These are phyloP conservation scores for Notarius quadriscutis DNA, from an alignment of 2,113 vertebrate genomes.

Conservation along the genomic window DNA sequence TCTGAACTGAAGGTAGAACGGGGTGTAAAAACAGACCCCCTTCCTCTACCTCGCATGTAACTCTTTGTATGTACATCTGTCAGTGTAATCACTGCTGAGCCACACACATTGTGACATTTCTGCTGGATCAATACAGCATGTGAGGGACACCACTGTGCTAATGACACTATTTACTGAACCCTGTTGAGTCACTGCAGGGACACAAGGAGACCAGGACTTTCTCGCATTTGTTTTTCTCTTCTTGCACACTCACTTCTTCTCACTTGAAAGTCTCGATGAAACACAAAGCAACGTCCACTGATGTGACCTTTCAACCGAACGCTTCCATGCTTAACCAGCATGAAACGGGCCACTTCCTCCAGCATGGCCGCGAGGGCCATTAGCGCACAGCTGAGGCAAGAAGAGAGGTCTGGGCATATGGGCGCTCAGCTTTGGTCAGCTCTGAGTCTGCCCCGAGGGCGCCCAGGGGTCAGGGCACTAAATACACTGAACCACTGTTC, in stretches of 20 bases:
- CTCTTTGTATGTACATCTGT: conserved; percentile 55
- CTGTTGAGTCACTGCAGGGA: conserved; percentile 55
- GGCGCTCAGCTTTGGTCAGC: conserved; percentile 70
- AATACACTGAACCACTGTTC: conserved; percentile 72
- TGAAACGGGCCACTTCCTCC: conserved; percentile 42
- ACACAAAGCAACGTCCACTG: background rate
- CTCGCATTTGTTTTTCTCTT: background rate
- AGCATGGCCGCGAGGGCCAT: conserved; percentile 33
- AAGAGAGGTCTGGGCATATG: conserved; percentile 67
- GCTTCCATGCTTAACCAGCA: conserved; percentile 43
- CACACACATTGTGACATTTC: conserved; percentile 68
- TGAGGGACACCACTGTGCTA: conserved; percentile 71
- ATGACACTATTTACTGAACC: conserved; percentile 71
- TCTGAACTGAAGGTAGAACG: background rate
- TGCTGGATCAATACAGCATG: conserved; percentile 65
- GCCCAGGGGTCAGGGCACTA: conserved; percentile 62
- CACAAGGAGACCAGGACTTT: background rate
- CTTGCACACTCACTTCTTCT: background rate
- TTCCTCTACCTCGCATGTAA: conserved; percentile 14
- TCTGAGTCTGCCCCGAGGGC: conserved; percentile 70
- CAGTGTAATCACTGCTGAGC: conserved; percentile 8
- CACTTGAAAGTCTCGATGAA: background rate
- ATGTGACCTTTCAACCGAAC: conserved; percentile 37
- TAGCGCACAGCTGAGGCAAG: conserved; percentile 44
- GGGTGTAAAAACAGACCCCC: conserved; percentile 8